phyloP scores from a whole-genome alignment of 2,113 vertebrate genomes.

The Cygnus buccinator region DNA sequence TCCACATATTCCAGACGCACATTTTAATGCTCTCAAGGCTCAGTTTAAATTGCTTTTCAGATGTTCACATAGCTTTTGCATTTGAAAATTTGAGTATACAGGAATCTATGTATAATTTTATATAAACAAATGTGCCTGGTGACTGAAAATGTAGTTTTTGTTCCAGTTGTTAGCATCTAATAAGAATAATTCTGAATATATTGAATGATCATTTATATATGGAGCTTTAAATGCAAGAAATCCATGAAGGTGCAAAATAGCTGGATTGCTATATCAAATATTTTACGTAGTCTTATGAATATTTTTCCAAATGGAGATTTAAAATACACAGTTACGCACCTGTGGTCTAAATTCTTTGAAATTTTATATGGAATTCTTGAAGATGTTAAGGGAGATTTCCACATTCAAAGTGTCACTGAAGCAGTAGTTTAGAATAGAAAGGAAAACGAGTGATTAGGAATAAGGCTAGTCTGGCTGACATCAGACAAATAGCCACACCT shows the following conservation, averaged over 20 bases:
- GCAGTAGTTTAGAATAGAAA: neutral
- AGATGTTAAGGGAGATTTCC: neutral
- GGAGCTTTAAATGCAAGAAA: neutral
- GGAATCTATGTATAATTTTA: neutral
- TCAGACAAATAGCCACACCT: neutral
- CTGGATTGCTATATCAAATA: neutral
- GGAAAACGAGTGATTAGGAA: neutral
- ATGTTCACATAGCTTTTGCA: neutral
- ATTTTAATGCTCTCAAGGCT: neutral
- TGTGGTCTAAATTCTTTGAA: neutral
- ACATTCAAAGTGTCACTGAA: neutral
- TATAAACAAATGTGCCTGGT: neutral
- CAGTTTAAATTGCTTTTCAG: conserved; percentile 5
- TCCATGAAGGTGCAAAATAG: neutral
- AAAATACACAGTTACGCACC: neutral
- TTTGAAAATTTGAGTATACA: neutral
- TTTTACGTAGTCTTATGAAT: neutral
- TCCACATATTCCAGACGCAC: neutral
- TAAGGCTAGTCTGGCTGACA: neutral
- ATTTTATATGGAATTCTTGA: neutral
- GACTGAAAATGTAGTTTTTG: neutral
- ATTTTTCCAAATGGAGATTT: neutral
- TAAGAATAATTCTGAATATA: neutral
- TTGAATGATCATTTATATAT: neutral
- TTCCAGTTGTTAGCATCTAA: neutral